phyloP scores from a whole-genome alignment of 2,113 vertebrate species.

The Upupa epops region DNA sequence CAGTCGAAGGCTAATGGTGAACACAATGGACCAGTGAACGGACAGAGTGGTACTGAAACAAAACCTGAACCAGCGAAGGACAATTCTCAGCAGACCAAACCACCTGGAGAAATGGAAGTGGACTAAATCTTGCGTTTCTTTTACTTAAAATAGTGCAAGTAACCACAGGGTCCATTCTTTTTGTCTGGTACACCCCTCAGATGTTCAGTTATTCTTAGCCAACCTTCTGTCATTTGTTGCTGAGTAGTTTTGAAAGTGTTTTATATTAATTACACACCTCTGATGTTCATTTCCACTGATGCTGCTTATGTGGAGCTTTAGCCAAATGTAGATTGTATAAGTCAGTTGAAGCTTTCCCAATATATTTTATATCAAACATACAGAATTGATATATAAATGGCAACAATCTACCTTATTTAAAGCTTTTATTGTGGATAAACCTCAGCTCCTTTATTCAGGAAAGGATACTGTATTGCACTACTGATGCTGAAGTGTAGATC shows the following conservation, averaged over 20 bases:
- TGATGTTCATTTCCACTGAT: slow-evolving; percentile 72
- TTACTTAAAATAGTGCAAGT: slow-evolving; percentile 68
- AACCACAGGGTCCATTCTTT: slow-evolving; percentile 75
- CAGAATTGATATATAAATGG: slow-evolving; percentile 70
- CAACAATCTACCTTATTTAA: slow-evolving; percentile 77
- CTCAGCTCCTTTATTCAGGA: slow-evolving; percentile 76
- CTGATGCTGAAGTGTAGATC: slow-evolving; percentile 74
- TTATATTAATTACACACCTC: slow-evolving; percentile 72
- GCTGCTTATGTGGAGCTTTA: slow-evolving; percentile 77
- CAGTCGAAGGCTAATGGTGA: slow-evolving; percentile 77
- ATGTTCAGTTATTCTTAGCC: slow-evolving; percentile 73
- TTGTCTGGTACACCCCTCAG: slow-evolving; percentile 70
- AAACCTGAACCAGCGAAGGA: slow-evolving; percentile 78
- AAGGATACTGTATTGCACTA: slow-evolving; percentile 77
- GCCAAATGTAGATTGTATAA: slow-evolving; percentile 75
- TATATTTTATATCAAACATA: slow-evolving; percentile 75
- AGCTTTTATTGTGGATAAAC: slow-evolving; percentile 78
- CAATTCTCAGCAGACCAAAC: slow-evolving; percentile 79
- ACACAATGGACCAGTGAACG: slow-evolving; percentile 82
- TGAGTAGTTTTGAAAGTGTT: slow-evolving; percentile 78
- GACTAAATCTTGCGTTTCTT: slow-evolving; percentile 80
- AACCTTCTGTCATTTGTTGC: slow-evolving; percentile 75
- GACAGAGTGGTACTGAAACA: slow-evolving; percentile 77
- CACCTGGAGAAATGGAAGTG: slow-evolving; percentile 90
- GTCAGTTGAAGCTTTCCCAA: slow-evolving; percentile 74